phyloP scores from a whole-genome alignment of 2,888 invertebrate genomes.

The Colletes collaris region DNA sequence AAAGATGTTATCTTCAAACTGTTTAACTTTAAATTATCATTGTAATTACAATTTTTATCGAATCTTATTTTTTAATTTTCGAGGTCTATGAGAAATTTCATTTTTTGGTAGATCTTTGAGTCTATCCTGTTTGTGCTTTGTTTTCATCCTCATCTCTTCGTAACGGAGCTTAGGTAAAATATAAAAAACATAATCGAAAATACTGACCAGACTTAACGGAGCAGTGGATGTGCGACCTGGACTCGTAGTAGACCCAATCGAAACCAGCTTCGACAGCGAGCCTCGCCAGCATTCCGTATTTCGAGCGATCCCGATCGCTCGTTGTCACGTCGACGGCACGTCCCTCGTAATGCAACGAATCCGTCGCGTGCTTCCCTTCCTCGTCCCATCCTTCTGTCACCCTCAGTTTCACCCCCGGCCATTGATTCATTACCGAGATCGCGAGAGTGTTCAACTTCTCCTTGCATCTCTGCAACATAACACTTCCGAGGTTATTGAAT shows the following conservation, averaged over 20 bases:
- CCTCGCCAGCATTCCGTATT: slow-evolving; percentile 97
- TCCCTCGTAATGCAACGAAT: slow-evolving; percentile 98
- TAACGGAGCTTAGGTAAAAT: too few relatives aligned
- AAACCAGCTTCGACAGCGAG: slow-evolving; percentile 98
- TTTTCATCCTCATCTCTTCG: too few relatives aligned
- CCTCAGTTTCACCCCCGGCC: slow-evolving; percentile 96
- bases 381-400: slow-evolving; percentile 99
- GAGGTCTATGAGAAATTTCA: too few relatives aligned
- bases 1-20: too few relatives aligned
- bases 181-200: neutral
- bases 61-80: too few relatives aligned
- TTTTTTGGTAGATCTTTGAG: too few relatives aligned
- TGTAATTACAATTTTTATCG: too few relatives aligned
- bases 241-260: slow-evolving; percentile 99
- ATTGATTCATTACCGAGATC: slow-evolving; percentile 98
- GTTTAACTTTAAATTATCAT: too few relatives aligned
- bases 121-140: too few relatives aligned
- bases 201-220: slow-evolving; percentile 97
- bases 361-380: slow-evolving; percentile 89
- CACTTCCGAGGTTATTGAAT: slow-evolving; percentile 21
- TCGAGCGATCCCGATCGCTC: slow-evolving; percentile 95
- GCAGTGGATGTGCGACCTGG: slow-evolving; percentile 97
- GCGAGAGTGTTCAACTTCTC: slow-evolving; percentile 97
- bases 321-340: slow-evolving; percentile 98
- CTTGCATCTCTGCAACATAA: slow-evolving; percentile 89